Conservation (phyloP, 2,113 vertebrate genomes). For the Cololabis saira region DNA sequence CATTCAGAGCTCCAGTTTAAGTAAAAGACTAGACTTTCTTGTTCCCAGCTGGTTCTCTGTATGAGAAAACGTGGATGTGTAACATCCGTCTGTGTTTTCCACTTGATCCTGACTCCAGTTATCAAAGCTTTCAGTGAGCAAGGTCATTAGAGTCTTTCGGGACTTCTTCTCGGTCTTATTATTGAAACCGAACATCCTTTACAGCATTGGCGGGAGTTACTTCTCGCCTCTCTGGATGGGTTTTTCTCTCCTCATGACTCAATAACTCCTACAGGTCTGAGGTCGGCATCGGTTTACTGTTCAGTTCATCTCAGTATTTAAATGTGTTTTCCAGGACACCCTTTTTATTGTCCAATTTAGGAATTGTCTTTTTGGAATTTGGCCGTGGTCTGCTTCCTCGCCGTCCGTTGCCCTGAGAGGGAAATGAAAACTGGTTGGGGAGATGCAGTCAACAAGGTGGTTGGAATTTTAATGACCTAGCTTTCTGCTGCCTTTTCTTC, state of each 20-base stretch:
- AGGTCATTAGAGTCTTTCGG: neutral
- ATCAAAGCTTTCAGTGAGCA: neutral
- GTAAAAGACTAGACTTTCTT: slow-evolving; percentile 1
- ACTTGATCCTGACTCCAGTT: slow-evolving; percentile 1
- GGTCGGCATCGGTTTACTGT: slow-evolving; percentile 18
- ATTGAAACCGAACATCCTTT: neutral
- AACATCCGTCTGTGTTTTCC: slow-evolving; percentile 7
- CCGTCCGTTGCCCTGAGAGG: slow-evolving; percentile 16
- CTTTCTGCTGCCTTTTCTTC: slow-evolving; percentile 70
- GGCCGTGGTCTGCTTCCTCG: slow-evolving; percentile 5
- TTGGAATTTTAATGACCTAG: slow-evolving; percentile 76
- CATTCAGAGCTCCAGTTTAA: slow-evolving; percentile 20
- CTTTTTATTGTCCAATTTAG: slow-evolving; percentile 16
- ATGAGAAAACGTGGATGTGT: neutral
- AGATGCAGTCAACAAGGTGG: slow-evolving; percentile 71
- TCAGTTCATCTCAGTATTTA: slow-evolving; percentile 16
- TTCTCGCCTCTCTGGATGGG: neutral
- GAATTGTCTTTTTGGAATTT: slow-evolving; percentile 17
- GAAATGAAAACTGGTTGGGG: slow-evolving; percentile 55
- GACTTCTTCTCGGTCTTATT: neutral
- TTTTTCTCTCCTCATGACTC: slow-evolving; percentile 29
- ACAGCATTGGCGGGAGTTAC: neutral
- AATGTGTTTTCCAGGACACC: neutral
- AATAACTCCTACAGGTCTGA: slow-evolving; percentile 21
- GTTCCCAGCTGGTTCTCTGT: slow-evolving; percentile 4